Evolutionary conservation across 2,797 vertebrate genomes (phyloP).

Genomic region (Acanthurus leucopareius): DNA sequence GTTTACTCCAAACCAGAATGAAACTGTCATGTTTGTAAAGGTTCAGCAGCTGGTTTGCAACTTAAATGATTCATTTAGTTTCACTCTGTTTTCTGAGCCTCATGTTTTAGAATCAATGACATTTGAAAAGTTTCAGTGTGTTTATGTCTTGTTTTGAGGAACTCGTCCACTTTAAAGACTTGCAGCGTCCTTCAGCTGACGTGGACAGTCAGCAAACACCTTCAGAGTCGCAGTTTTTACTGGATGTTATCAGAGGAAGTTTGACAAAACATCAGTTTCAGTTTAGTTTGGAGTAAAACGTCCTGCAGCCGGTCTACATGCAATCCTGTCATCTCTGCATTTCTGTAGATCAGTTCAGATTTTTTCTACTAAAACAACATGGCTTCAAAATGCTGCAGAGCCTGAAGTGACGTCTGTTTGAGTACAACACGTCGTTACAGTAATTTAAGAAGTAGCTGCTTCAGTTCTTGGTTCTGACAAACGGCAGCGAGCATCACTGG

Average conservation of each 20-base stretch:
- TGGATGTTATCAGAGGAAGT: not conserved
- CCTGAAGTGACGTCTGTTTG: slow-evolving; percentile 7
- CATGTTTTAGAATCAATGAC: not conserved
- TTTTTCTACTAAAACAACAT: slow-evolving; percentile 3
- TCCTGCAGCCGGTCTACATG: slow-evolving; percentile 14
- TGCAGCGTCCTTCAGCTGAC: not conserved
- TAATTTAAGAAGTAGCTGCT: not conserved
- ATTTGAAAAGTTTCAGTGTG: not conserved
- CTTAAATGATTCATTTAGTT: slow-evolving; percentile 2
- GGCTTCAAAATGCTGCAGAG: not conserved
- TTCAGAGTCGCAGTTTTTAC: not conserved
- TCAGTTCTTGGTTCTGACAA: no score
- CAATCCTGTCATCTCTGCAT: slow-evolving; percentile 3
- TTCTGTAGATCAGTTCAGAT: not conserved
- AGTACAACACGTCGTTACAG: slow-evolving; percentile 27
- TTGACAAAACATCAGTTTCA: slow-evolving; percentile 15
- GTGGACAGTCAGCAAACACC: not conserved
- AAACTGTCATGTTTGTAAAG: slow-evolving; percentile 18
- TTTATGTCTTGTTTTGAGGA: not conserved
- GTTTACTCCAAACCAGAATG: slow-evolving; percentile 27
- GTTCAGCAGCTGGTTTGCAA: not conserved
- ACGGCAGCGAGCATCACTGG: slow-evolving; percentile 13
- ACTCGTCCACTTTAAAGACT: not conserved
- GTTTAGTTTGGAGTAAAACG: slow-evolving; percentile 28
- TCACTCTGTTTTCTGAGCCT: not conserved